A percentile compares a stretch with the other conserved stretches of the same genome.
phyloP scores from a whole-genome alignment of 37 sponge, comb jelly and placozoan genomes.

The Halichondria panicea region DNA sequence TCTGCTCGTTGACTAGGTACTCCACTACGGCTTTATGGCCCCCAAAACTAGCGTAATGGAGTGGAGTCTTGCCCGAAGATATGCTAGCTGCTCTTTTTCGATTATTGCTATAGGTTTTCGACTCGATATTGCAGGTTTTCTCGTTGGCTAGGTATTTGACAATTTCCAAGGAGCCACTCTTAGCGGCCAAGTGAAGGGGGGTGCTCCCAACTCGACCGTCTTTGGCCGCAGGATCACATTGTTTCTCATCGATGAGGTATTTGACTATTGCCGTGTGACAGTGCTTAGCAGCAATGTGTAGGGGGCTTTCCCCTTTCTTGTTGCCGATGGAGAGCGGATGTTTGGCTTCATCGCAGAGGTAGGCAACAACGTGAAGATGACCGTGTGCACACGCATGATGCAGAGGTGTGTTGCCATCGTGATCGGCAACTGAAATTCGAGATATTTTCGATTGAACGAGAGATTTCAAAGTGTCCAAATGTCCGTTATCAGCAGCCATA shows the following conservation, averaged over 20 bases:
- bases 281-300: constrained; percentile 57
- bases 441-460: background rate
- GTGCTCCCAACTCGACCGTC: constrained; percentile 2
- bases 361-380: constrained; percentile 1
- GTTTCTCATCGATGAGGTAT: constrained; percentile 31
- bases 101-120: constrained; percentile 2
- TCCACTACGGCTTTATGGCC: constrained; percentile 29
- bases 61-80: constrained; percentile 13
- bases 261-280: constrained; percentile 18
- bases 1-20: constrained; percentile 11
- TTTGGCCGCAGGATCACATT: constrained; percentile 1
- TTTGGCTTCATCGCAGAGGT: constrained; percentile 5
- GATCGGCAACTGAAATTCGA: background rate
- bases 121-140: constrained; percentile 12
- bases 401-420: constrained; percentile 31
- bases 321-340: constrained; percentile 9
- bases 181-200: constrained; percentile 20
- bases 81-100: background rate
- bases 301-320: constrained; percentile 55
- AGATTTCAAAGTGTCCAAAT: constrained; percentile 3
- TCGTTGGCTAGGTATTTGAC: constrained; percentile 21
- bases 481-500: constrained; percentile 10
- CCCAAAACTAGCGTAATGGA: constrained; percentile 29
- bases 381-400: constrained; percentile 14
- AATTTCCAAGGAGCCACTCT: constrained; percentile 18